phyloP scores from a whole-genome alignment of 2,888 invertebrate species.

The Sarcophaga variegata region DNA sequence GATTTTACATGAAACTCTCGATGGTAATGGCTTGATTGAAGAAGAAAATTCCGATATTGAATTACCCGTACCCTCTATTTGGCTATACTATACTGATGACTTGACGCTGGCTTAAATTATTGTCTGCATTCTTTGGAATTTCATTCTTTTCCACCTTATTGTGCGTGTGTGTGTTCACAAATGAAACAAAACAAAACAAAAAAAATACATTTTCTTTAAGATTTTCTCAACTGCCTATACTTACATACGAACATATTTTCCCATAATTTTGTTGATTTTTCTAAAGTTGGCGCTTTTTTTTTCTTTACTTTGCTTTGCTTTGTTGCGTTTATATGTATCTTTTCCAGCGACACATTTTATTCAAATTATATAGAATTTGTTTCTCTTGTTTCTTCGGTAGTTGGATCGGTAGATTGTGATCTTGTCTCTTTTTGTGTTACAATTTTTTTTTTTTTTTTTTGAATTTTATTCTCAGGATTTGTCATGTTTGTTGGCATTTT shows the following conservation, averaged over 20 bases:
- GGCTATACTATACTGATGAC: conserved; percentile 81
- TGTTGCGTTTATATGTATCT: too few relatives aligned
- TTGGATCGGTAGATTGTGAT: conserved; percentile 57
- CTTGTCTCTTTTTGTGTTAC: conserved; percentile 37
- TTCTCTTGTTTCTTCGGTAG: conserved; percentile 42
- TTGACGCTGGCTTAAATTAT: conserved; percentile 77
- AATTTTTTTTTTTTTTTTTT: neutral
- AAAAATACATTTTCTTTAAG: conserved; percentile 47
- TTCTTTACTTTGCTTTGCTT: neutral
- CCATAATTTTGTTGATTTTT: neutral
- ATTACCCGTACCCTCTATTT: conserved; percentile 77
- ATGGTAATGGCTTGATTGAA: conserved; percentile 77
- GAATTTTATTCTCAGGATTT: conserved; percentile 58
- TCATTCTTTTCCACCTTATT: conserved; percentile 15
- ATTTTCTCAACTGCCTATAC: conserved; percentile 18
- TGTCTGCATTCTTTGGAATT: conserved; percentile 20
- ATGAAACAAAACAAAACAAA: neutral
- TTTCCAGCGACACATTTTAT: conserved; percentile 65
- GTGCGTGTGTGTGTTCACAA: conserved; percentile 1
- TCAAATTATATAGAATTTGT: conserved; percentile 52
- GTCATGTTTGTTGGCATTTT: conserved; percentile 40
- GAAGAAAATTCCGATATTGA: conserved; percentile 74
- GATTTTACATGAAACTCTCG: conserved; percentile 76
- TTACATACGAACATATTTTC: neutral
- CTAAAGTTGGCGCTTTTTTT: neutral